Evolutionary conservation across 2,113 vertebrate species (phyloP), one percentile per base, ranked within the genome.

Genomic region (Ctenomys sociabilis): DNA sequence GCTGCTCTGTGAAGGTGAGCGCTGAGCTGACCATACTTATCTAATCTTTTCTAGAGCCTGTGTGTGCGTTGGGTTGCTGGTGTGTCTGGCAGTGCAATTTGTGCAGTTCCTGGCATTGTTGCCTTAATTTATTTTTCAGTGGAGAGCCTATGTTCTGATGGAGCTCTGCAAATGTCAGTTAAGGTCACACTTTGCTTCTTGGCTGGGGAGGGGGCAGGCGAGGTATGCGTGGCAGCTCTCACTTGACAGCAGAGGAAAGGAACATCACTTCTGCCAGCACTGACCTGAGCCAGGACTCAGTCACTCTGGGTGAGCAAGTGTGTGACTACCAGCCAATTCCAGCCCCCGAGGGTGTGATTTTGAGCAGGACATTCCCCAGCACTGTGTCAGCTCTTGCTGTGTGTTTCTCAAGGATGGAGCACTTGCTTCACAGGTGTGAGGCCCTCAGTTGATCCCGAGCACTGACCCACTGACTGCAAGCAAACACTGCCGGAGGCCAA

Each of bases 11-110:
- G 87, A 89, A 84, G 92, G 61, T 75, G 37, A 91, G 28, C 37
- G 32, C 63, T 52, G n/a, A 78, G 87, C 49, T 52, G 75, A 81
- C 57, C 40, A 2, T 35, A 16, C 70, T 93, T 92, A 66, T 85
- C 35, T 86, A 40, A 66, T 82, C 81, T 85, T 89, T 73, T 75
- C 26, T 87, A 52, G 80, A 85, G 7, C 45, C 54, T 88, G 16
- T 90, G 37, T 61, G n/a, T 43, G 61, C 24, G 5, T 83, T 92
- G 64, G 43, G 32, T 77, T 92, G 90, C 92, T 64, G 78, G 1
- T 82, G 13, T 83, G 45, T 96, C 90, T 93, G 75, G 81, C 57
- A 86, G 28, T 95, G 40, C 35, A 85, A 5, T 96, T 95, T 95
- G 26, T 90, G 16, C 86, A 88, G 32, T 91, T 87, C 13, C 91